Evolutionary conservation across 2,888 invertebrate species (phyloP).

Genomic region (Ommatoiulus sabulosus): DNA sequence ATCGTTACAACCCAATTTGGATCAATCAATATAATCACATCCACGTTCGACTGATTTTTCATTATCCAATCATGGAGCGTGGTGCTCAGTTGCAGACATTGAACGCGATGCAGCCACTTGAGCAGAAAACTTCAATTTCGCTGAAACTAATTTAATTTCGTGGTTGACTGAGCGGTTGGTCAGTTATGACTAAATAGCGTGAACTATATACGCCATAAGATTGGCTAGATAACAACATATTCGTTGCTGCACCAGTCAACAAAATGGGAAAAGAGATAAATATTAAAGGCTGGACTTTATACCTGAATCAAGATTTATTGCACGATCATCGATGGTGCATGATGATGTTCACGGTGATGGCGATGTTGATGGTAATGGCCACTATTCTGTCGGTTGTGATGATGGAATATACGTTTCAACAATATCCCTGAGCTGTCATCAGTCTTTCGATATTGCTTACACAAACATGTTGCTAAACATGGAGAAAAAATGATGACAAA

Average conservation of each 20-base stretch:
- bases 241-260: background rate
- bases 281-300: background rate
- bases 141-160: conserved; percentile 37
- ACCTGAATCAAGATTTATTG: background rate
- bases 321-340: background rate
- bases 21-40: conserved; percentile 17
- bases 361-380: background rate
- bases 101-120: background rate
- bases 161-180: conserved; percentile 40
- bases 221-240: background rate
- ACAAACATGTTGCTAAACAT: too few species aligned
- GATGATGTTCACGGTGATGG: background rate
- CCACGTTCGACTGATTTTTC: conserved; percentile 43
- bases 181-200: conserved; percentile 37
- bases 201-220: background rate
- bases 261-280: background rate
- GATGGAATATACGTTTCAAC: background rate
- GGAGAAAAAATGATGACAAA: too few species aligned
- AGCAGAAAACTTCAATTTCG: conserved; percentile 43
- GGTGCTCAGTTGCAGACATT: background rate
- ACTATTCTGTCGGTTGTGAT: background rate
- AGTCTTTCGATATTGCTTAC: too few species aligned
- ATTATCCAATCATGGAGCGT: background rate
- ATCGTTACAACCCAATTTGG: background rate
- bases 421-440: background rate